Percentiles rank a stretch among this genome's conserved stretches.
Evolutionary conservation across 2,113 vertebrate genomes (phyloP).

Genomic region (Plestiodon gilberti): DNA sequence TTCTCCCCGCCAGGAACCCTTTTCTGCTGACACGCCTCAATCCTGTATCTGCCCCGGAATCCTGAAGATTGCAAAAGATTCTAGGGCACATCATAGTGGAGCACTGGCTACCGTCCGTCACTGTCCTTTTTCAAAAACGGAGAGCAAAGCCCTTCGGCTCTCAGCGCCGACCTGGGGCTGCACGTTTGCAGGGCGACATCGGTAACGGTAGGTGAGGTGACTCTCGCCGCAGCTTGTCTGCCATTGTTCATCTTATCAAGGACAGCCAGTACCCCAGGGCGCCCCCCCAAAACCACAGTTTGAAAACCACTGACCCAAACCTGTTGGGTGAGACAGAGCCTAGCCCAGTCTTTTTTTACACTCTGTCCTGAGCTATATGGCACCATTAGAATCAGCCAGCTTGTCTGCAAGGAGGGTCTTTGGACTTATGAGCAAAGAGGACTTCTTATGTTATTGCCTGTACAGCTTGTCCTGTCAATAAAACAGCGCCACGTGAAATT

Average conservation of each 20-base stretch:
- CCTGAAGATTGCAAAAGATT: background rate
- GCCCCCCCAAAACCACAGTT: background rate
- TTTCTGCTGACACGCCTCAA: background rate
- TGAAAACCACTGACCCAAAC: background rate
- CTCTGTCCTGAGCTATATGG: background rate
- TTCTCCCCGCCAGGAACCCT: background rate
- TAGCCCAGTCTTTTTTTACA: too few species aligned
- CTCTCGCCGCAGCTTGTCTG: too few species aligned
- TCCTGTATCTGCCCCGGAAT: background rate
- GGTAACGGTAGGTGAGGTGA: too few species aligned
- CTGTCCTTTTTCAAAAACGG: too few species aligned
- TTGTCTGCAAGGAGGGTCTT: too few species aligned
- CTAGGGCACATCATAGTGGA: background rate
- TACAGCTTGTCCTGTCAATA: conserved; percentile 1
- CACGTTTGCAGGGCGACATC: too few species aligned
- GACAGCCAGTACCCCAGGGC: too few species aligned
- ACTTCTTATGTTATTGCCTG: background rate
- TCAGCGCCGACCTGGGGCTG: too few species aligned
- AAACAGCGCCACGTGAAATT: background rate
- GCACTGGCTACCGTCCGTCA: too few species aligned
- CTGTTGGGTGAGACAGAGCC: background rate
- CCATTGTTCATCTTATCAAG: background rate
- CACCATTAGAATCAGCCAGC: background rate
- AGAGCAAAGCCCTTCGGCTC: background rate
- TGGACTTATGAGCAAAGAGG: background rate